Percentiles rank a stretch among this genome's conserved stretches.
Evolutionary conservation across 2,888 invertebrate genomes (phyloP).

Genomic region (Aspidapion aeneum): DNA sequence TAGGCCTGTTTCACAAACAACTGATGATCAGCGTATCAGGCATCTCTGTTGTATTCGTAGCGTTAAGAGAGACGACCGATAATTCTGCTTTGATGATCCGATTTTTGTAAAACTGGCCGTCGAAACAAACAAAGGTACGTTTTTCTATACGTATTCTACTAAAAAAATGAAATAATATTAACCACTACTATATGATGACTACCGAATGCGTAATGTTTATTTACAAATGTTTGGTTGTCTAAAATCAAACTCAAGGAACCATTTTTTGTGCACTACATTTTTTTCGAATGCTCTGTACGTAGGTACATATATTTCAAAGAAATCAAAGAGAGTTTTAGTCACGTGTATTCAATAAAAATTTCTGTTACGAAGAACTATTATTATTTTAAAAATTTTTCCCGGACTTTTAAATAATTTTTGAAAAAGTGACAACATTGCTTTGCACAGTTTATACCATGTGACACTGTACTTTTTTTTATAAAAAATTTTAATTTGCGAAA

Average conservation of each 20-base stretch:
- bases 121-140: slow-evolving; percentile 3
- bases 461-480: too few relatives aligned
- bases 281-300: slow-evolving; percentile 20
- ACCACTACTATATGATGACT: slow-evolving; percentile 48
- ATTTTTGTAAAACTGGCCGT: too few relatives aligned
- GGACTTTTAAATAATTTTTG: background rate
- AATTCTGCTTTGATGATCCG: too few relatives aligned
- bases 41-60: too few relatives aligned
- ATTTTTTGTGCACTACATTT: slow-evolving; percentile 25
- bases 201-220: slow-evolving; percentile 47
- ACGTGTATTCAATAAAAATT: too few relatives aligned
- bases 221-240: slow-evolving; percentile 49
- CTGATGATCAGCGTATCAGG: too few relatives aligned
- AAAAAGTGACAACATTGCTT: too few relatives aligned
- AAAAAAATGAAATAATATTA: slow-evolving; percentile 40
- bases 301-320: background rate
- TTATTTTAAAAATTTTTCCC: background rate
- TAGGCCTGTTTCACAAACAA: too few relatives aligned
- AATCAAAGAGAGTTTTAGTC: too few relatives aligned
- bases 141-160: slow-evolving; percentile 27
- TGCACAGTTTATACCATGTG: too few relatives aligned
- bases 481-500: too few relatives aligned
- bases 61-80: too few relatives aligned
- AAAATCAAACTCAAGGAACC: slow-evolving; percentile 41
- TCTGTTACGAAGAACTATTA: background rate